Evolutionary conservation across 2,797 vertebrate species (phyloP).

Genomic region (Gymnopithys bicolor): DNA sequence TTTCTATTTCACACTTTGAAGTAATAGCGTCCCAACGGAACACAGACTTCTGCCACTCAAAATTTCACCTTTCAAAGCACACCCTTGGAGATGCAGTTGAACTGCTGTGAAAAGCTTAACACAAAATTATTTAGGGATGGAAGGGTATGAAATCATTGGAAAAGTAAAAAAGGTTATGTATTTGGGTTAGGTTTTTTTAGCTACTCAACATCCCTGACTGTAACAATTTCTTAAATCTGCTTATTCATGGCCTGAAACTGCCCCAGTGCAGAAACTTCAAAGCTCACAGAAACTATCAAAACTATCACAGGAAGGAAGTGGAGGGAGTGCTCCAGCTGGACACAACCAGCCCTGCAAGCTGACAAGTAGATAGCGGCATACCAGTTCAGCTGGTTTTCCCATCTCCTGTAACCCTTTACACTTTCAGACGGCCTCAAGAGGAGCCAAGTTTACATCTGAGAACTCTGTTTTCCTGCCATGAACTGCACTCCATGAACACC

Average conservation of each 20-base stretch:
- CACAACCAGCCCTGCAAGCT: not conserved
- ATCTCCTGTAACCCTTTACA: not conserved
- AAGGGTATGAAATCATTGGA: not conserved
- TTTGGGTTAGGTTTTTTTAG: not conserved
- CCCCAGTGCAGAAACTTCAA: not conserved
- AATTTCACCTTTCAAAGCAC: not conserved
- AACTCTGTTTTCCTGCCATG: not conserved
- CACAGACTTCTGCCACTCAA: not conserved
- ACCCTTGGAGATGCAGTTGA: not conserved
- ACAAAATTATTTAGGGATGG: not conserved
- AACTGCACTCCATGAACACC: not conserved
- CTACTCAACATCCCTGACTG: not conserved
- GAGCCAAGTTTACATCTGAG: not conserved
- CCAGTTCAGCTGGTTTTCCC: not conserved
- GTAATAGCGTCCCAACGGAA: not conserved
- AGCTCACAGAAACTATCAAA: not conserved
- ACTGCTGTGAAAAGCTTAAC: not conserved
- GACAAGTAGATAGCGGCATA: not conserved
- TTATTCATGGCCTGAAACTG: not conserved
- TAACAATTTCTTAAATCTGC: not conserved
- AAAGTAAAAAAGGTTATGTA: not conserved
- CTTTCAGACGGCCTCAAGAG: not conserved
- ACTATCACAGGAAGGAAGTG: not conserved
- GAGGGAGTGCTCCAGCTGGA: not conserved
- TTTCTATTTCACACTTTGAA: not conserved